Evolutionary conservation across 2,113 vertebrate genomes (phyloP).

Genomic region (Lamprologus speciosus): DNA sequence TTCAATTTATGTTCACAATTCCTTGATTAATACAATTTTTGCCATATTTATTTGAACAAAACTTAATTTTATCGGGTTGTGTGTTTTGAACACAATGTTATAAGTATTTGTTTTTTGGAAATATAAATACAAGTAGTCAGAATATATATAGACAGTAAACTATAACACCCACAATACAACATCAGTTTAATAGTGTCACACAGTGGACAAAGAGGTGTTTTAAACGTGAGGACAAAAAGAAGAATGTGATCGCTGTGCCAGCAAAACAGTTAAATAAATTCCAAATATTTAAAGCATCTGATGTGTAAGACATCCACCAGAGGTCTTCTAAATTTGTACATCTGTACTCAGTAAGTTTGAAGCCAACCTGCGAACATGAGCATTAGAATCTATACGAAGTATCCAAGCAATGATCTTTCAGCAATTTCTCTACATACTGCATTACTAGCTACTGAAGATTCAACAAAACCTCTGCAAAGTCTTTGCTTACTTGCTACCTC

Average conservation of each 20-base stretch:
- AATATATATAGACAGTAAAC: not conserved
- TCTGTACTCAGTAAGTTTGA: not conserved
- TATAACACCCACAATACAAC: not conserved
- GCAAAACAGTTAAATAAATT: not conserved
- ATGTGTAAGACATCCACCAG: not conserved
- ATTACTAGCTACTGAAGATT: not conserved
- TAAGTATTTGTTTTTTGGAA: not conserved
- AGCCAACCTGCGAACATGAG: not conserved
- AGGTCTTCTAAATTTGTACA: not conserved
- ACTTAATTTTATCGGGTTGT: not conserved
- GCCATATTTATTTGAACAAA: not conserved
- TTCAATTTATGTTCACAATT: not conserved
- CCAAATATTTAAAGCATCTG: not conserved
- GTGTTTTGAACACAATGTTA: not conserved
- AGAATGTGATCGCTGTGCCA: not conserved
- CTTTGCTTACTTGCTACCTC: not conserved
- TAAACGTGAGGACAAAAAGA: not conserved
- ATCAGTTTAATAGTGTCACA: not conserved
- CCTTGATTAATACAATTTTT: not conserved
- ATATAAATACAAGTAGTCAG: not conserved
- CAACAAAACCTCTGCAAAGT: not conserved
- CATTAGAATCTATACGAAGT: not conserved
- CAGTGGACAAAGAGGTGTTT: not conserved
- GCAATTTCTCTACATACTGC: not conserved
- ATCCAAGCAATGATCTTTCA: not conserved